These are phyloP conservation scores for Phrixothrix hirtus DNA, from an alignment of 2,888 invertebrate genomes.

Conservation along the genomic window DNA sequence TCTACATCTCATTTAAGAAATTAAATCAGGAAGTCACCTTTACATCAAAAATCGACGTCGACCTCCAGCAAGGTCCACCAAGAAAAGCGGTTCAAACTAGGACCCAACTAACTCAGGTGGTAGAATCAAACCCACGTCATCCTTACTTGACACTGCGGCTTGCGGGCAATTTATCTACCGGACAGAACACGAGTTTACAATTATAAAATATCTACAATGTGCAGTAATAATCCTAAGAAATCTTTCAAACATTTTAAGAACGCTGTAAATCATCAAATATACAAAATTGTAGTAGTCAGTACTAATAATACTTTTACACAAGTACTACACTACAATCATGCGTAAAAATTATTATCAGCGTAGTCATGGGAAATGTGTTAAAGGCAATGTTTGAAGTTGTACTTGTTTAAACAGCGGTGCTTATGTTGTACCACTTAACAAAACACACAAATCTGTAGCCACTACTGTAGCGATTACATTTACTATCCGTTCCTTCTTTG, in stretches of 20 bases:
- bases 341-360: slow-evolving; percentile 3
- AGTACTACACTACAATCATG: background rate
- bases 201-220: slow-evolving; percentile 39
- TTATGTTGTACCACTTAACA: slow-evolving; percentile 38
- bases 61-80: slow-evolving; percentile 46
- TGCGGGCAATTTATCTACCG: slow-evolving; percentile 48
- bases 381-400: slow-evolving; percentile 20
- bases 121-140: slow-evolving; percentile 50
- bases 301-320: slow-evolving; percentile 1
- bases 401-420: slow-evolving; percentile 34
- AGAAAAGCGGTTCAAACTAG: slow-evolving; percentile 49
- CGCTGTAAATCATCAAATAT: slow-evolving; percentile 17
- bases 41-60: slow-evolving; percentile 29
- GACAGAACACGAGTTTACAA: slow-evolving; percentile 47
- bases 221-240: slow-evolving; percentile 22
- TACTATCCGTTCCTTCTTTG: slow-evolving; percentile 17
- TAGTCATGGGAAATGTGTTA: slow-evolving; percentile 22
- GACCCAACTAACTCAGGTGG: slow-evolving; percentile 41
- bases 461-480: slow-evolving; percentile 37
- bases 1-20: slow-evolving; percentile 3
- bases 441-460: slow-evolving; percentile 35
- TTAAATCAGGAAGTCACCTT: slow-evolving; percentile 17
- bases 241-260: slow-evolving; percentile 28
- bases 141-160: slow-evolving; percentile 42
- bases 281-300: slow-evolving; percentile 8